Evolutionary conservation across 2,113 vertebrate species (phyloP), one percentile per base, ranked within the genome.

Genomic region (Sterrhoptilus dennistouni): DNA sequence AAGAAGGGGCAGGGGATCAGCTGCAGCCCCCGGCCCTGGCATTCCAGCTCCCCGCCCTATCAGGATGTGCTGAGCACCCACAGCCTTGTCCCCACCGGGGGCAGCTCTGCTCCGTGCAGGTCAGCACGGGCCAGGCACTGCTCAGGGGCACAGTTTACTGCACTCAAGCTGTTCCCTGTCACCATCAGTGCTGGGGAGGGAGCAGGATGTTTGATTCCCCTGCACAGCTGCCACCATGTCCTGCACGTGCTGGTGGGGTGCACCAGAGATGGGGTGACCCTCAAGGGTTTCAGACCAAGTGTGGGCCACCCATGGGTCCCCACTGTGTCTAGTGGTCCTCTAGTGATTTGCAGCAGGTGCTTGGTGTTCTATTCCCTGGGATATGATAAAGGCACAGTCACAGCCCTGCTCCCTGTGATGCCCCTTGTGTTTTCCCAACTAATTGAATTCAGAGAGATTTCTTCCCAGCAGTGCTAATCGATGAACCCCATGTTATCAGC

Each of bases 371-470:
- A 1, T 64, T n/a, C 50, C 72, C 52, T 22, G 22, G 56, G 25
- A 13, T 57, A 19, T 22, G 54, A 74, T 0, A 2, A 74, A 52
- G 54, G 54, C 17, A 8, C 40, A 50, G 76, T 42, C 60, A 36
- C 7, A 1, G 49, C 35, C 23, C 36, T 2, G 7, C 57, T 93
- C 75, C 74, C 57, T 2, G 4, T 24, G 3, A 42, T 15, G 0
- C 84, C 40, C 60, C 25, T 47, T 60, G 79, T 89, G 63, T 86
- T 95, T 94, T 77, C 95, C 85, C 89, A 93, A 56, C 92, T 94
- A 96, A 97, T 93, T 95, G 79, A 88, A 96, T 94, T 93, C 85
- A 66, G 88, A 88, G 92, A 92, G 60, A 96, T 94, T 96, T 96
- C 88, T 95, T 96, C 92, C 95, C 29, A 22, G 95, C 90, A 93